A percentile compares a stretch with the other conserved stretches of the same genome.
Conservation (phyloP, 2,113 vertebrate genomes). For the Anhinga anhinga region DNA sequence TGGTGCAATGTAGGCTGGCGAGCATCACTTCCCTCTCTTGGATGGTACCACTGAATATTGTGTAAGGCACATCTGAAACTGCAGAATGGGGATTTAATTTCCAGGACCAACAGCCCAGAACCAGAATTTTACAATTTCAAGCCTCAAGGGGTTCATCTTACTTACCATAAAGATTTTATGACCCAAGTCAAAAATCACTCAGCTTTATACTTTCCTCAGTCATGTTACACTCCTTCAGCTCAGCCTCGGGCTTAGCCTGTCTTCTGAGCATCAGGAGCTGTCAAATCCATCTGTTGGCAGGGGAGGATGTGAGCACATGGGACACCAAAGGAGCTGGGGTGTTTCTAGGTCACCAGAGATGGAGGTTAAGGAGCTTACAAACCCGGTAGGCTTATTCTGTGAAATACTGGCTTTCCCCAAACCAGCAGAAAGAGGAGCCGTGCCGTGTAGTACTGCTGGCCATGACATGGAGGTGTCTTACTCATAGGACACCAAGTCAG, state of each 20-base stretch:
- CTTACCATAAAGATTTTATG: constrained; percentile 44
- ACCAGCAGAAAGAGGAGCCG: neutral
- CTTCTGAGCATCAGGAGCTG: neutral
- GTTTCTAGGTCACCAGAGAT: neutral
- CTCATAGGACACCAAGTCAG: neutral
- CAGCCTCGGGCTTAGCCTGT: neutral
- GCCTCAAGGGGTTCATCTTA: neutral
- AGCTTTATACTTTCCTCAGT: neutral
- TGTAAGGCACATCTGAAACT: neutral
- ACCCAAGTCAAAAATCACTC: neutral
- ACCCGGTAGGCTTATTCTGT: neutral
- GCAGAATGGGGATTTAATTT: neutral
- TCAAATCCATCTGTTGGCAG: neutral
- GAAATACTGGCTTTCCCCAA: neutral
- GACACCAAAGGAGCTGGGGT: neutral
- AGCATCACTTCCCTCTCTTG: neutral
- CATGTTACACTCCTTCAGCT: neutral
- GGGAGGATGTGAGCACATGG: neutral
- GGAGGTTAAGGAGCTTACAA: neutral
- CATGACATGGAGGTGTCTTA: neutral
- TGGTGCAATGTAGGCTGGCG: neutral
- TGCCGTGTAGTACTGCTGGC: neutral
- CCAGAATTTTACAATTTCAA: neutral
- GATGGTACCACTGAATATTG: neutral
- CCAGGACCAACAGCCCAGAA: neutral